Evolutionary conservation across 1,140 invertebrate species (phyloP), one percentile per base, ranked within the genome.

Genomic region (Augochlora pura): DNA sequence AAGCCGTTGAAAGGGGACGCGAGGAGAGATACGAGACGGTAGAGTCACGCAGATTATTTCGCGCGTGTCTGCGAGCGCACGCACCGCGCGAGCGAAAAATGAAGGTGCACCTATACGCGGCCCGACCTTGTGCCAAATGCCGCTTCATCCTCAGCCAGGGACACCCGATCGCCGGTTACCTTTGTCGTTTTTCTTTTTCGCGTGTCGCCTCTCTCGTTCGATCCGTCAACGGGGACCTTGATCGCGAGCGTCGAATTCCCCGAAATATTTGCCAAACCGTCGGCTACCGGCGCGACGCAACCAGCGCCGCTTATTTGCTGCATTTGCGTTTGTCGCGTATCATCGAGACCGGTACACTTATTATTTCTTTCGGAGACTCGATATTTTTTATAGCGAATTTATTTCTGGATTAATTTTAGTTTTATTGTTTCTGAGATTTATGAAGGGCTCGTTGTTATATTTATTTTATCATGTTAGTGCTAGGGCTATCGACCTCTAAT

Each of bases 121-220:
- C 64, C 57, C 85, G 89, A 89, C 90, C 89, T 91, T 91, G 89
- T 91, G 87, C 85, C 89, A 89, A 87, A 90, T 88, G 85, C 71
- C 86, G 77, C 77, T 88, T 90, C 84, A 87, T 91, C 85, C 87
- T 82, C 76, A 82, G 76, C 88, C 88, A 86, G 80, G 87, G 85
- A 89, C 88, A 73, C 49, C 65, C 60, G 77, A 62, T 66, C 77
- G 66, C 62, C 4, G 65, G 69, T 75, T 66, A 63, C 42, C 64
- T 63, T 78, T 84, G 62, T 77, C 68, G 38, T 64, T 65, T 80
- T 76, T 12, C 62, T 70, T 63, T 75, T 54, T 80, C 25, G 69
- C 32, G 8, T 68, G 54, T 60, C 32, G 5, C 49, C 8, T 23
- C 12, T 54, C 57, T 1, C 6, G 18, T 27, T 21, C 14, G 21